Evolutionary conservation across 2,113 vertebrate genomes (phyloP), one percentile per base, ranked within the genome.

Genomic region (Semicossyphus pulcher): DNA sequence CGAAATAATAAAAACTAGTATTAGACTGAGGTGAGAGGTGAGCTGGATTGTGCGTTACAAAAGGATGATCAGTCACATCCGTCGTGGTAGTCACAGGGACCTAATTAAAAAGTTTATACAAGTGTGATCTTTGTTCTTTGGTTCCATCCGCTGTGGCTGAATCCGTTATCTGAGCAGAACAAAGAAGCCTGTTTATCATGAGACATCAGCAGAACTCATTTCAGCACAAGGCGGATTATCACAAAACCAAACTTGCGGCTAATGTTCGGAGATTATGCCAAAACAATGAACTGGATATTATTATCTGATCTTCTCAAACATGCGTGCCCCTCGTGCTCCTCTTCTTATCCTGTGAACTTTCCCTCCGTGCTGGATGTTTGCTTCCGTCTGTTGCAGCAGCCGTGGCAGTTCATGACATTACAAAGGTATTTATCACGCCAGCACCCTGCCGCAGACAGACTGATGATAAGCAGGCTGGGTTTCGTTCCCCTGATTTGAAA

Each of bases 401-500:
- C 0, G 3, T 4, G 2, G 44, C 34, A 77, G 53, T 51, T 80
- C 59, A 63, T 51, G 68, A 60, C 64, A 61, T 58, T 53, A 34
- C 58, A 1, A 28, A 61, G 76, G 80, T 71, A 76, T 85, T 76
- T 62, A 86, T 90, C 74, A 51, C 69, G n/a, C 8, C 18, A 18
- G 44, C 45, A 56, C 80, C 83, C 63, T 45, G 75, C 80, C 41
- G 64, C 76, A 51, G 85, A 84, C 72, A 66, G 75, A 7, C 32
- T 48, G 78, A 60, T 58, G 70, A 83, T 83, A 70, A 76, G 76
- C 51, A 28, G 44, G n/a, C 67, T 39, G 41, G 56, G 41, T 64
- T 85, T 77, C 58, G 72, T 63, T 66, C 59, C 48, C 72, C 71
- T 23, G 53, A 80, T 81, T 80, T 83, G 11, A 75, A 79, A 78